Evolutionary conservation across 2,888 invertebrate genomes (phyloP).

Genomic region (Euzophera pinguis): DNA sequence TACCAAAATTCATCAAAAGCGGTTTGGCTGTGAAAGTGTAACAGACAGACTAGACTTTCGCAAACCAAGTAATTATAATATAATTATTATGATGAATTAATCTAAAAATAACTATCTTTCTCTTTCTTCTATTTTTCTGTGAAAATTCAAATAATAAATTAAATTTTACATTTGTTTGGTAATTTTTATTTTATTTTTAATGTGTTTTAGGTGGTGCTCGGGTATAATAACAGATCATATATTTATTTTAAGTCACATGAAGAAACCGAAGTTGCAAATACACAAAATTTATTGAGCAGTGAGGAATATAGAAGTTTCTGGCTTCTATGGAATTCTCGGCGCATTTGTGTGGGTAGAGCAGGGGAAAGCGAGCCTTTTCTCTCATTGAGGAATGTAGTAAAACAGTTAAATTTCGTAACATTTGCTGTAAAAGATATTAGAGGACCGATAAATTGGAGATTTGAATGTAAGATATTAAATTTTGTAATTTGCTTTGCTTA

Average conservation of each 20-base stretch:
- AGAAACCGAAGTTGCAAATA: constrained; percentile 23
- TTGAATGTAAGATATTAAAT: constrained; percentile 40
- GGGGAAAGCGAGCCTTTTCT: constrained; percentile 44
- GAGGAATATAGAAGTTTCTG: constrained; percentile 67
- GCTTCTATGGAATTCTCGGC: constrained; percentile 69
- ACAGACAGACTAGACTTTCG: too few species aligned
- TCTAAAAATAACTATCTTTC: too few species aligned
- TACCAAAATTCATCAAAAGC: too few species aligned
- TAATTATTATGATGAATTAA: too few species aligned
- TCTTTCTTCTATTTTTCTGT: too few species aligned
- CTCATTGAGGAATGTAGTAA: constrained; percentile 15
- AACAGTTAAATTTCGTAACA: constrained; percentile 38
- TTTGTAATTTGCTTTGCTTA: background rate
- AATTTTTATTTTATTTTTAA: background rate
- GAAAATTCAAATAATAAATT: too few species aligned
- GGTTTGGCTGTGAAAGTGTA: too few species aligned
- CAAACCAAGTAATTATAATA: too few species aligned
- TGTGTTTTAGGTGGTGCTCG: background rate
- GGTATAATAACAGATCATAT: background rate
- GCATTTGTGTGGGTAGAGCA: constrained; percentile 53
- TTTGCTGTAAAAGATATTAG: constrained; percentile 27
- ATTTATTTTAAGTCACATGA: background rate
- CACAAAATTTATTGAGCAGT: constrained; percentile 62
- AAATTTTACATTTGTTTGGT: too few species aligned
- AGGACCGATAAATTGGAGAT: constrained; percentile 34